Evolutionary conservation across 1,140 invertebrate genomes (phyloP).

Genomic region (Anthonomus grandis): DNA sequence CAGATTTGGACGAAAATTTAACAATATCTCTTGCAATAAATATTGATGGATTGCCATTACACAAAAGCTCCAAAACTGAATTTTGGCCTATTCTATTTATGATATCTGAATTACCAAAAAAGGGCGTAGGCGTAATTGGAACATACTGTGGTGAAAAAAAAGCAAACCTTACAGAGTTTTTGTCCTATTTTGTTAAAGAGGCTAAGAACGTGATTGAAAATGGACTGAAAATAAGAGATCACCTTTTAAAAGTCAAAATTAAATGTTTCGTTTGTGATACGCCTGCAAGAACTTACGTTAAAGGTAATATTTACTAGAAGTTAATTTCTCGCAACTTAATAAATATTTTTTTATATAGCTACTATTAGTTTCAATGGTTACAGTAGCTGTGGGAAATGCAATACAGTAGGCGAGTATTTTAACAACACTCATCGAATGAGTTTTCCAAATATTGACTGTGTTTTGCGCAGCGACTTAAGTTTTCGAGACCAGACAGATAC

Average conservation of each 20-base stretch:
- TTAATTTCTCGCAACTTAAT: not conserved
- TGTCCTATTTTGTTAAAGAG: not conserved
- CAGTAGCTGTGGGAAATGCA: conserved; percentile 21
- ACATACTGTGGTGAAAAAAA: not conserved
- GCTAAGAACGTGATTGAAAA: not conserved
- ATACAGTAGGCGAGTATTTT: conserved; percentile 5
- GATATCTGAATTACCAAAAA: not conserved
- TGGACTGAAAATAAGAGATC: not conserved
- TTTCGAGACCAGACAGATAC: conserved; percentile 26
- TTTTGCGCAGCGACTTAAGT: conserved; percentile 14
- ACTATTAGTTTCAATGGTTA: conserved; percentile 14
- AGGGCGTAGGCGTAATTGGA: not conserved
- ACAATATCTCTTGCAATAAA: not conserved
- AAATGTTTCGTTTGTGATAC: conserved; percentile 7
- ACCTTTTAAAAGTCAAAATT: not conserved
- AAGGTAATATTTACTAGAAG: not conserved
- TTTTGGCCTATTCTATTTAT: conserved; percentile 7
- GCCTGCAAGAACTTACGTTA: not conserved
- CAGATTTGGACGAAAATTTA: not conserved
- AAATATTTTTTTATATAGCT: conserved; percentile 18
- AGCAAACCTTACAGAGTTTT: not conserved
- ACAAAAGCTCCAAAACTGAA: not conserved
- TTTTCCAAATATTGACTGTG: conserved; percentile 16
- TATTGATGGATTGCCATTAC: not conserved
- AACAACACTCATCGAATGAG: conserved; percentile 17